Percentiles rank a stretch among this genome's conserved stretches.
These are phyloP conservation scores for Acanthochromis polyacanthus DNA, from an alignment of 2,113 vertebrate genomes.

Conservation along the genomic window DNA sequence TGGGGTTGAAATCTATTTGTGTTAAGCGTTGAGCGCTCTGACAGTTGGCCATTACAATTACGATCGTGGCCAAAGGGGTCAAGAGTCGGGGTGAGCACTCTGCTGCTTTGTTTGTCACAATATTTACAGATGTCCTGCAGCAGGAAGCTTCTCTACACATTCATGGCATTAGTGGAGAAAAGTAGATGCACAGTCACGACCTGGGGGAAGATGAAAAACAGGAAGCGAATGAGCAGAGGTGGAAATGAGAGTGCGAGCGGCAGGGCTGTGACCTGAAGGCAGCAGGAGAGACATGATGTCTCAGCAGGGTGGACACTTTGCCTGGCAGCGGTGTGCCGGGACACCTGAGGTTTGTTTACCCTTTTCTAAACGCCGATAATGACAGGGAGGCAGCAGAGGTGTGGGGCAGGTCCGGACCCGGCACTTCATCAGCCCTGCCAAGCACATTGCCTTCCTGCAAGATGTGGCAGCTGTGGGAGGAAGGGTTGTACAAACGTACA, in stretches of 20 bases:
- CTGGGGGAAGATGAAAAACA: constrained; percentile 47
- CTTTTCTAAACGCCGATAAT: constrained; percentile 59
- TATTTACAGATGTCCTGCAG: constrained; percentile 39
- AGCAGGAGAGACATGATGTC: constrained; percentile 36
- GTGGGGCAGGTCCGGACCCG: background rate
- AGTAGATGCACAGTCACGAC: constrained; percentile 13
- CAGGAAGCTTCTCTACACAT: constrained; percentile 27
- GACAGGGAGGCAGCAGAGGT: constrained; percentile 20
- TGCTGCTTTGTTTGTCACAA: constrained; percentile 27
- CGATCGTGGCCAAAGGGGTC: constrained; percentile 2
- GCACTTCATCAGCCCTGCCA: constrained; percentile 15
- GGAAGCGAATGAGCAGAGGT: constrained; percentile 43
- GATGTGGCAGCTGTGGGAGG: too few relatives aligned
- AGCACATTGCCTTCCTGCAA: constrained; percentile 1
- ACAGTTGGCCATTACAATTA: constrained; percentile 6
- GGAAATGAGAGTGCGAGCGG: background rate
- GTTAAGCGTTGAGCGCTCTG: constrained; percentile 40
- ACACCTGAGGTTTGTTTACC: constrained; percentile 53
- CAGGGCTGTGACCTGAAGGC: constrained; percentile 22
- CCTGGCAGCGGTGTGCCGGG: constrained; percentile 26
- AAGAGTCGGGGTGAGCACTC: constrained; percentile 1
- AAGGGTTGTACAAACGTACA: too few relatives aligned
- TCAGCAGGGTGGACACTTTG: constrained; percentile 45
- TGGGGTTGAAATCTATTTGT: constrained; percentile 49
- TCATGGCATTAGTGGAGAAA: constrained; percentile 6